Percentiles rank a stretch among this genome's conserved stretches.
phyloP scores from a whole-genome alignment of 2,797 vertebrate genomes.

The Somateria mollissima region DNA sequence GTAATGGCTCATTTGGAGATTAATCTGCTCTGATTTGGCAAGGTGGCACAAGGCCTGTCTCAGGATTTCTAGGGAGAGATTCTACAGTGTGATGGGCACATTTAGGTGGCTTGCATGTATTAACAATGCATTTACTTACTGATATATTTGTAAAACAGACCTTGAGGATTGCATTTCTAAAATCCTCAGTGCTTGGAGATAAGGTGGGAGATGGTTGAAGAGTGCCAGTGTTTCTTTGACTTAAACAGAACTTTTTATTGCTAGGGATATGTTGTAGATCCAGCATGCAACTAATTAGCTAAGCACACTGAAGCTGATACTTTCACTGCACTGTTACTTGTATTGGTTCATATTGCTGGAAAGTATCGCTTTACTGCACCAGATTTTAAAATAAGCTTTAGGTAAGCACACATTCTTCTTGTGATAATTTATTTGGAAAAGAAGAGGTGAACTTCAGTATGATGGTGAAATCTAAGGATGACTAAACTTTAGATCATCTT shows the following conservation, averaged over 20 bases:
- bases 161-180: not conserved
- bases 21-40: not conserved
- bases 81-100: not conserved
- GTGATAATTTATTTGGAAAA: not conserved
- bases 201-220: not conserved
- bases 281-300: not conserved
- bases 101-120: not conserved
- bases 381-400: not conserved
- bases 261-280: not conserved
- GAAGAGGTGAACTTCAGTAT: not conserved
- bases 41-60: not conserved
- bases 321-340: not conserved
- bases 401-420: not conserved
- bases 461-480: not conserved
- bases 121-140: not conserved
- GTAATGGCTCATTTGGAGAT: not conserved
- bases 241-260: not conserved
- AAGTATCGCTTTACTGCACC: not conserved
- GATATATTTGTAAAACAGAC: not conserved
- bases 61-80: not conserved
- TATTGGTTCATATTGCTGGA: not conserved
- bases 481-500: not conserved
- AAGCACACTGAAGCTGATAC: not conserved
- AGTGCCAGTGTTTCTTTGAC: not conserved
- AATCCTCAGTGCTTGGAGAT: not conserved